Conservation (phyloP, 2,797 vertebrate species). For the Borostomias antarcticus region DNA sequence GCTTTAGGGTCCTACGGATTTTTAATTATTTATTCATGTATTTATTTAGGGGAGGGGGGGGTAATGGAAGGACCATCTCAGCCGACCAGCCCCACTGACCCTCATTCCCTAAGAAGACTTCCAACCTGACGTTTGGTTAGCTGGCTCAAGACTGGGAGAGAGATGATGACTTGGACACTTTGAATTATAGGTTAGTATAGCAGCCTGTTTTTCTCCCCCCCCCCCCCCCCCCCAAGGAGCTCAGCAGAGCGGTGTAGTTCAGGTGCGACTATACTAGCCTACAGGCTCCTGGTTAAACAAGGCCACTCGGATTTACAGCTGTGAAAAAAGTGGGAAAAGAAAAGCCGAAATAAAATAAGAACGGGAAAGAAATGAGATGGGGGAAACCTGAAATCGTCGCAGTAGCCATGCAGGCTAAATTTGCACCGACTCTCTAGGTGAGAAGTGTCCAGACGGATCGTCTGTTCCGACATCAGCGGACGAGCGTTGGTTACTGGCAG, state of each 20-base stretch:
- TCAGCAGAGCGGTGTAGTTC: neutral
- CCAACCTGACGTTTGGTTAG: neutral
- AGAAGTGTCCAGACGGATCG: constrained; percentile 10
- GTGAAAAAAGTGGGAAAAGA: neutral
- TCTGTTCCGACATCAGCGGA: constrained; percentile 19
- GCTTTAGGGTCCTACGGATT: neutral
- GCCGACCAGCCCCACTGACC: neutral
- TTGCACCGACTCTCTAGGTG: neutral
- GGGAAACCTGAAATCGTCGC: neutral
- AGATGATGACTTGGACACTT: neutral
- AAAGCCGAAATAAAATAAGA: neutral
- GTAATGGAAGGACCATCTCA: neutral
- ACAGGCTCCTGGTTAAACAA: neutral
- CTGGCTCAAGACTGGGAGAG: neutral
- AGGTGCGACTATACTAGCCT: too few species aligned
- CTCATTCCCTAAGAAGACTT: neutral
- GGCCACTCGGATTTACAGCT: neutral
- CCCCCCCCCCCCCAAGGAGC: too few species aligned
- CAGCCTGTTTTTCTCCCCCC: too few species aligned
- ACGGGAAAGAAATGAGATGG: neutral
- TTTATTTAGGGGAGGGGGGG: too few species aligned
- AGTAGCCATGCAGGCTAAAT: neutral
- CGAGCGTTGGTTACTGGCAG: constrained; percentile 2
- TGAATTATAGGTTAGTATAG: neutral
- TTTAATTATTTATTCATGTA: neutral